Conservation (phyloP, 2,888 invertebrate species). For the Rotaria magnacalcarata region DNA sequence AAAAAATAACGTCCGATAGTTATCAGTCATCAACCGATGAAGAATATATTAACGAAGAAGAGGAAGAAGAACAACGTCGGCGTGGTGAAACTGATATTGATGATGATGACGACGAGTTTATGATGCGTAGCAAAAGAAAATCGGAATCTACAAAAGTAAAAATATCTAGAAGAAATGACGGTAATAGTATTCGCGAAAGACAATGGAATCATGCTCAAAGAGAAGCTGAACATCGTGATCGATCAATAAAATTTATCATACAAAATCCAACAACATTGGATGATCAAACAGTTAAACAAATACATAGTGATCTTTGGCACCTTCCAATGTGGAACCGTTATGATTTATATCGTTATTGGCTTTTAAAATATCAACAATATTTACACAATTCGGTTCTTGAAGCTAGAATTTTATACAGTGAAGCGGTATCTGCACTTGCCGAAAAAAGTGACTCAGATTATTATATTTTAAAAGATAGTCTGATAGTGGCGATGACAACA, state of each 20-base stretch:
- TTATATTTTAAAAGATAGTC: constrained; percentile 26
- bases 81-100: not conserved
- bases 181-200: too few species aligned
- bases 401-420: not conserved
- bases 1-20: too few species aligned
- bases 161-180: not conserved
- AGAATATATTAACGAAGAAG: not conserved
- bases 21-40: not conserved
- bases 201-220: not conserved
- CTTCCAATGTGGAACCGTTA: not conserved
- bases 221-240: not conserved
- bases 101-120: not conserved
- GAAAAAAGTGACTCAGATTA: not conserved
- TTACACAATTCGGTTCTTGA: not conserved
- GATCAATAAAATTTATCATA: not conserved
- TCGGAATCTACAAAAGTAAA: not conserved
- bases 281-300: not conserved
- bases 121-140: not conserved
- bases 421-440: not conserved
- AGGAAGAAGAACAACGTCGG: constrained; percentile 25
- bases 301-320: not conserved
- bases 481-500: constrained; percentile 50
- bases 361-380: not conserved
- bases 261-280: not conserved
- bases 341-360: constrained; percentile 27